Percentiles rank a stretch among this genome's conserved stretches.
Evolutionary conservation across 2,113 vertebrate genomes (phyloP).

Genomic region (Prochilodus magdalenae): DNA sequence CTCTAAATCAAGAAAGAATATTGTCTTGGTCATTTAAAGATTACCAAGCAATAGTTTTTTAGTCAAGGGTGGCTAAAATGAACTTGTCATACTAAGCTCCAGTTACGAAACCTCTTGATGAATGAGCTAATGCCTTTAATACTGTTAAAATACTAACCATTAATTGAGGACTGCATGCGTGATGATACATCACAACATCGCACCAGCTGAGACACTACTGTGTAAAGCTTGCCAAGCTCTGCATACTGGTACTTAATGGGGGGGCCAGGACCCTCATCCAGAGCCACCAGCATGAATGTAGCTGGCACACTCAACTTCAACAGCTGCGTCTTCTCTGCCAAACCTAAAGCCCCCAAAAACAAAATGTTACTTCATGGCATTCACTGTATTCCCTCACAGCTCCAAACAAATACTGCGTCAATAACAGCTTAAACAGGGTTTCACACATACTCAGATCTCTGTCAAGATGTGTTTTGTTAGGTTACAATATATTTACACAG

Average conservation of each 20-base stretch:
- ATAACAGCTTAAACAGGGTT: too few species aligned
- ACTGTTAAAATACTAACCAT: constrained; percentile 76
- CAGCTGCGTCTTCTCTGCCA: constrained; percentile 96
- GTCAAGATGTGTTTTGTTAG: too few species aligned
- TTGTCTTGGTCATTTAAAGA: too few species aligned
- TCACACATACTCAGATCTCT: too few species aligned
- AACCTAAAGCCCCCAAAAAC: constrained; percentile 72
- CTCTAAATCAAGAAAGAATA: too few species aligned
- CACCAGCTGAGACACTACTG: constrained; percentile 95
- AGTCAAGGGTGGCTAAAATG: too few species aligned
- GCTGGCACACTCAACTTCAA: constrained; percentile 95
- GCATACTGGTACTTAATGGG: constrained; percentile 98
- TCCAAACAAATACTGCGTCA: too few species aligned
- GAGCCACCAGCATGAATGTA: constrained; percentile 97
- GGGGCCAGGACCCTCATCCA: constrained; percentile 96
- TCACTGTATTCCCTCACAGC: too few species aligned
- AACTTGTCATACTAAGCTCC: too few species aligned
- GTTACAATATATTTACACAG: too few species aligned
- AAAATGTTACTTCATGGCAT: too few species aligned
- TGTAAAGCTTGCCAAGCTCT: constrained; percentile 95
- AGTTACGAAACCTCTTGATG: not conserved
- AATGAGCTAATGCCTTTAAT: not conserved
- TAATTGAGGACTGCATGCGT: constrained; percentile 98
- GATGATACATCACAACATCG: constrained; percentile 95
- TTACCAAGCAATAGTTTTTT: too few species aligned